These are phyloP conservation scores for Ceratina japonica DNA, from an alignment of 1,140 invertebrate genomes.

Conservation along the genomic window DNA sequence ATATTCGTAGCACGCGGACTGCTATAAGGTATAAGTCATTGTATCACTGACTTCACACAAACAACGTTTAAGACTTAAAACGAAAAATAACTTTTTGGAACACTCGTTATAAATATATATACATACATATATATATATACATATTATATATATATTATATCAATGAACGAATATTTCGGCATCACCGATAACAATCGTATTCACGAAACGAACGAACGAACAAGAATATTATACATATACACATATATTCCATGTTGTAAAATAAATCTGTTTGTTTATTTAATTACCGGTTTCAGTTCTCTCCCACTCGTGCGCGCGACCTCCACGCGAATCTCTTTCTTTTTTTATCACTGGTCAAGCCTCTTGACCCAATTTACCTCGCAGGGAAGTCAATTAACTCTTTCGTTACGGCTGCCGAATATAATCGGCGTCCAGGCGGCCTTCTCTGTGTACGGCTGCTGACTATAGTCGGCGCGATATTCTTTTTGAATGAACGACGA, in stretches of 20 bases:
- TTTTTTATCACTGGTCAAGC: constrained; percentile 5
- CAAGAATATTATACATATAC: constrained; percentile 26
- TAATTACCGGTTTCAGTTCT: constrained; percentile 57
- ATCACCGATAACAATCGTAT: constrained; percentile 62
- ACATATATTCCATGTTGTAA: constrained; percentile 58
- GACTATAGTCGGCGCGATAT: too few relatives aligned
- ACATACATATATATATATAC: constrained; percentile 14
- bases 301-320: constrained; percentile 44
- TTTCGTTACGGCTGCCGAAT: too few relatives aligned
- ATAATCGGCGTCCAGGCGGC: too few relatives aligned
- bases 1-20: constrained; percentile 35
- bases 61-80: constrained; percentile 9
- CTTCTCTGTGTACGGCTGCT: too few relatives aligned
- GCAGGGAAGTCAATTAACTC: constrained; percentile 12
- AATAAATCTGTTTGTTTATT: constrained; percentile 69
- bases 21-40: constrained; percentile 41
- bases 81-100: constrained; percentile 30
- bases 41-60: constrained; percentile 40
- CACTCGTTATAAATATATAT: constrained; percentile 31
- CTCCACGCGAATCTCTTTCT: constrained; percentile 16
- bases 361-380: constrained; percentile 17
- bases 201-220: constrained; percentile 8
- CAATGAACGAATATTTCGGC: constrained; percentile 69
- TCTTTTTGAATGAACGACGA: too few relatives aligned
- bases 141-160: constrained; percentile 33